A percentile compares a stretch with the other conserved stretches of the same genome.
Conservation (phyloP, 1,140 invertebrate genomes). For the Lanistes nyassanus region DNA sequence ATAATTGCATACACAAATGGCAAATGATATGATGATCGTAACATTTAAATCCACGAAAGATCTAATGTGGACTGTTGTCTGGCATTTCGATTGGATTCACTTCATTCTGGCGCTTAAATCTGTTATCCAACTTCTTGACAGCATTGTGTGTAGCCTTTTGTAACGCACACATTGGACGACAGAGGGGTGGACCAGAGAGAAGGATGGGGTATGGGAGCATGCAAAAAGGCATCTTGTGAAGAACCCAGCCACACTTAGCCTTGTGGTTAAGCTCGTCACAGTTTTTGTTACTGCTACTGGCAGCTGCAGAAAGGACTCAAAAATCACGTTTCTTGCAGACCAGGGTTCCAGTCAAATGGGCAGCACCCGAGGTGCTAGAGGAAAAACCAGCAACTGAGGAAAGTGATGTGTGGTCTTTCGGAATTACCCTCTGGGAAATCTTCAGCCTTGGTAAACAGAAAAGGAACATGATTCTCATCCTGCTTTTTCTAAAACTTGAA, state of each 20-base stretch:
- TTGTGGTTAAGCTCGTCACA: not conserved
- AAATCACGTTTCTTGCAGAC: constrained; percentile 1
- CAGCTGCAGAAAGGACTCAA: not conserved
- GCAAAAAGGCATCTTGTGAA: not conserved
- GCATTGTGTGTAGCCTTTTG: no score
- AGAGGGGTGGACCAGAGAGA: not conserved
- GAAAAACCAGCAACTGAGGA: constrained; percentile 38
- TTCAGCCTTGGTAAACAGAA: constrained; percentile 44
- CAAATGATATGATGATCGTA: no score
- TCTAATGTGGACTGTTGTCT: no score
- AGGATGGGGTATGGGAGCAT: not conserved
- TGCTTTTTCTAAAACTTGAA: no score
- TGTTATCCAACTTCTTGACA: no score
- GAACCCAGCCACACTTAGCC: not conserved
- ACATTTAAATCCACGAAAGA: no score
- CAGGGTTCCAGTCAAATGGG: constrained; percentile 39
- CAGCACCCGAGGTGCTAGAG: constrained; percentile 37
- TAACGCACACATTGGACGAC: no score
- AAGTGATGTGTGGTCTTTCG: constrained; percentile 59
- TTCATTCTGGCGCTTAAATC: no score
- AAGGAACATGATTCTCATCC: no score
- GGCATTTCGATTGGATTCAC: no score
- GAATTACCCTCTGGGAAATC: constrained; percentile 55
- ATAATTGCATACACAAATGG: no score
- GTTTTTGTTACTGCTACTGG: not conserved